Base-by-base conservation (phyloP, 2,888 invertebrate species). In the Standfussiana lucernea region DNA sequence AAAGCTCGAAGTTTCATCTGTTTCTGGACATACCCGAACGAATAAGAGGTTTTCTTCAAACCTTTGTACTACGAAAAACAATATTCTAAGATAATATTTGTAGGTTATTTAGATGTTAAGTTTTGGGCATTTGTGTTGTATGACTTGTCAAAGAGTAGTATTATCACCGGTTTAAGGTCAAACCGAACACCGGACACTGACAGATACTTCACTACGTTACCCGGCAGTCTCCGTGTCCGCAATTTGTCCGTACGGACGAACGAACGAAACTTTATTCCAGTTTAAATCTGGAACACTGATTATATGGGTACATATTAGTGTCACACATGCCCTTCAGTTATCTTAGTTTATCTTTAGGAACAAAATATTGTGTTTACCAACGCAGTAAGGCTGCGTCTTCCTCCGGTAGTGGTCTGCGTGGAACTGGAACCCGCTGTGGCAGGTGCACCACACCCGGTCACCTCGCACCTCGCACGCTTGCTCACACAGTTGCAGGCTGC, bases 401-500 rank as follows among this genome's bases (percentile, higher is more conserved):
- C 93, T 93, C 79, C 92, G 94, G 90, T 97, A 97, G 91, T 97
- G 97, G 78, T 97, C 97, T 2, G 95, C 93, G 87, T 96, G 96
- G 93, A 97, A 98, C 85, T 94, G 96, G 93, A 97, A 98, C 1
- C 98, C 98, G 42, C 95, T 95, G 90, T 97, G 97, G 89, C 98
- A 98, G 42, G 97, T 97, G 92, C 98, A 98, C 93, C 98, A 97
- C 50, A 98, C 95, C 62, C 97, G 93, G 80, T 97, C 97, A 28
- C 97, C 95, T 72, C 97, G 97, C n/a, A 97, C 97, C 45, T 97
- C 97, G 89, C 98, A 98, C 67, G 96, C 97, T 89, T 98, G 98
- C 91, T 98, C 98, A 91, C 98, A 98, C 24, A 98, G 93, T 83
- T 96, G 95, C 90, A 98, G 93, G 67, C 97, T 97, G 93, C 98